These are phyloP conservation scores for Dryoscopus gambensis DNA, from an alignment of 2,113 vertebrate genomes.

Conservation along the genomic window DNA sequence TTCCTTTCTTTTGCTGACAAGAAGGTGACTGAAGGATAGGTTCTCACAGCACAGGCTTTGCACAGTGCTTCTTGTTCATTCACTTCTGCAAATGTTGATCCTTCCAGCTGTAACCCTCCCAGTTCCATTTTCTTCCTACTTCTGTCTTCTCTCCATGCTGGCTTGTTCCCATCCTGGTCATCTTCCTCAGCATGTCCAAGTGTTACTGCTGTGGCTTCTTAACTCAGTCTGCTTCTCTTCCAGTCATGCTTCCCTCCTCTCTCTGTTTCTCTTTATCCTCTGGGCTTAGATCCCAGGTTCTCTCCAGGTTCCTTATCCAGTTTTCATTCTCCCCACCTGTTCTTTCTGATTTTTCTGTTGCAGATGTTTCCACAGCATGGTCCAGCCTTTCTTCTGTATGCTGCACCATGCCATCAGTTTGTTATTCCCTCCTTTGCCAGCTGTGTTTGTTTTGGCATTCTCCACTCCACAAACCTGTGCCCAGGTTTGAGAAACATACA, in stretches of 20 bases:
- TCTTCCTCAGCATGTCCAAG: neutral
- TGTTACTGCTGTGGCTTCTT: neutral
- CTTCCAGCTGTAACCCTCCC: neutral
- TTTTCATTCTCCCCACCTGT: neutral
- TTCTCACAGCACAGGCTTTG: neutral
- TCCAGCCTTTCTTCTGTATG: neutral
- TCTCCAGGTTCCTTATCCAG: neutral
- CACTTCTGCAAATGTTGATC: neutral
- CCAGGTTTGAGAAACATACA: neutral
- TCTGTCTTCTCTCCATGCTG: neutral
- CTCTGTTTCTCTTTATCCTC: neutral
- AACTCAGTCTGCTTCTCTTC: neutral
- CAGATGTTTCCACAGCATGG: accelerated
- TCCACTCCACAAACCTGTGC: neutral
- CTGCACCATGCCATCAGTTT: neutral
- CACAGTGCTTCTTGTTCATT: neutral
- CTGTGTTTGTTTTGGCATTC: neutral
- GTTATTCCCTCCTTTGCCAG: neutral
- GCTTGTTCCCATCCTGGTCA: neutral
- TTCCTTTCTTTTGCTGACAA: neutral
- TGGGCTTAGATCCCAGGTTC: neutral
- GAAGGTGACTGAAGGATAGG: neutral
- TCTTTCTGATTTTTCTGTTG: neutral
- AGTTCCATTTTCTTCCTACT: neutral
- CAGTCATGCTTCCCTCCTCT: neutral